Base-by-base conservation (phyloP, 1,140 invertebrate genomes). In the Drosophila malerkotliana region DNA sequence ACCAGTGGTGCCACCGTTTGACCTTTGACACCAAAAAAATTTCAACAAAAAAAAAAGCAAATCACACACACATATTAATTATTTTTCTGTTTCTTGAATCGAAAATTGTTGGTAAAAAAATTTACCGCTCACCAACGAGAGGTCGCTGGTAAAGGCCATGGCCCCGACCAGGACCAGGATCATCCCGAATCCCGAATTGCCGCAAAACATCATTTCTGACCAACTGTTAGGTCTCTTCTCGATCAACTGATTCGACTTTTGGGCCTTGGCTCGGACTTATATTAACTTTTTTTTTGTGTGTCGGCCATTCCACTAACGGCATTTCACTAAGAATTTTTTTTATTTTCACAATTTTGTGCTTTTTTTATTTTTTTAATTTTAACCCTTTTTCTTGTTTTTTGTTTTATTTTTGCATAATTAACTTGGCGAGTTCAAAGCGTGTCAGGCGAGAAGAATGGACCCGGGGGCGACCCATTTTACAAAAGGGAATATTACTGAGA, bases 101-200 rank as follows among this genome's bases (percentile, higher is more conserved):
- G 3, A 18, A 2, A 18, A 47, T 8, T 3, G 18, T n/a, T 54
- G 58, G 61, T 51, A 88, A 88, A 83, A 88, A 87, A 87, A 88
- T 88, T 88, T 88, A 88, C 83, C 83, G 83, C 83, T 88, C 83
- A 88, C 83, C 83, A 88, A 84, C 68, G 83, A 52, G 51, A 59
- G 79, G 79, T 78, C 79, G 62, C 83, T 67, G 84, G 64, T 74
- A 74, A 77, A 39, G 64, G 69, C 55, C 75, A 71, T 57, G 53
- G 76, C 69, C 59, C 80, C 77, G 47, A 78, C 62, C 52, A 88
- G 83, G 61, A 78, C 78, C 78, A 87, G 69, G 37, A 81, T 57
- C 60, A 72, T 80, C 51, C 59, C 55, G 61, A 61, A 32, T 67
- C 71, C 56, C 47, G 34, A 37, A 37, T 60, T 71, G 28, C 34